Evolutionary conservation across 2,113 vertebrate genomes (phyloP), one percentile per base, ranked within the genome.

Genomic region (Entelurus aequoreus): DNA sequence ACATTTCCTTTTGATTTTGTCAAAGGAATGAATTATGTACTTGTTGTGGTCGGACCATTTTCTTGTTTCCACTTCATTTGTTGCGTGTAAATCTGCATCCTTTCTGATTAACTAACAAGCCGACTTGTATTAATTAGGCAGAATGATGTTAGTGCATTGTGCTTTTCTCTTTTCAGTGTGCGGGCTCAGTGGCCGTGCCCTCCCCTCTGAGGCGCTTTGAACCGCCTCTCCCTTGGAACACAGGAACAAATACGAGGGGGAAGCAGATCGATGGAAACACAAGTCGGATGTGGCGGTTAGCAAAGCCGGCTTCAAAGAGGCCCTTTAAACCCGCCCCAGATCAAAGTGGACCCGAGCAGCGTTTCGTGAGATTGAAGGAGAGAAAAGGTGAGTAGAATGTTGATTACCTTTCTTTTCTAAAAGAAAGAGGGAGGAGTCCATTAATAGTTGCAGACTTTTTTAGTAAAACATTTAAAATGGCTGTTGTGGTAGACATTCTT

Each of bases 261-360:
- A 77, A 65, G 62, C 64, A 79, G 86, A 90, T 91, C 87, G 74
- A 90, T 90, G 81, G 81, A 73, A 87, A 89, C 78, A 86, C 82
- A 82, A 89, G 86, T 89, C 78, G 78, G 87, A 88, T 84, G 81
- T 86, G 77, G 81, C 80, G 76, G 86, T 84, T 87, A 78, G 84
- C 83, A 88, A 86, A 88, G 85, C 86, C 70, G 69, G 82, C 89
- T 91, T 92, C 89, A 91, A 91, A 91, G 85, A 76, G 46, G 71
- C 75, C 75, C 83, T 89, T 87, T 86, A 87, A 84, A 83, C 66
- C 77, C 65, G 76, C 80, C 63, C 61, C 60, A 80, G 86, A 92
- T 91, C 88, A 92, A 92, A 91, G 88, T 61, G 59, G 65, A 84
- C 68, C 48, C 58, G 63, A 84, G 83, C 85, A 77, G 68, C 85